Base-by-base conservation (phyloP, 2,797 vertebrate genomes). In the Coracias cyanogaster region DNA sequence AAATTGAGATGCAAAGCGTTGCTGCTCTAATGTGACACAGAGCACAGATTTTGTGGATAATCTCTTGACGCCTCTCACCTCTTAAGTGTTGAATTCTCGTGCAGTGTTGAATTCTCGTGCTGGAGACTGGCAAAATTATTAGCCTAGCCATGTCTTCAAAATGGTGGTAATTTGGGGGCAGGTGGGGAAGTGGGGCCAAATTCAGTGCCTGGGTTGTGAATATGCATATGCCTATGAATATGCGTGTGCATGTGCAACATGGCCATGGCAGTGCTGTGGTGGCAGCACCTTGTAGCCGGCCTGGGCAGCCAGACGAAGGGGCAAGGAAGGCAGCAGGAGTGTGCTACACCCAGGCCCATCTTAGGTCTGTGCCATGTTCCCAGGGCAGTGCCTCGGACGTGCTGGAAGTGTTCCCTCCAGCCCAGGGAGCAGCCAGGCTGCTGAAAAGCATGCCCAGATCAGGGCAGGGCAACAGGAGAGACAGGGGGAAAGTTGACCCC, bases 371-470 rank as follows among this genome's bases (percentile, higher is more conserved):
- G 37, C 31, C 6, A 0, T 2, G 0, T 29, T 74, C 51, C 26
- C 1, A 1, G 46, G 41, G 8, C 62, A 0, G 0, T 7, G 17
- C 66, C 46, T 73, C 0, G 0, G n/a, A 55, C 28, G 31, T 15
- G 17, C 45, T 79, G 45, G 26, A 79, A 37, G 22, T 12, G 15
- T 65, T 77, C 43, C 71, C 13, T 29, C 22, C 71, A 58, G 45
- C 54, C 43, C 60, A 60, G 33, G 39, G 52, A 51, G 33, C 35
- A 41, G 24, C 60, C 8, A 3, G 16, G 49, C 49, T 62, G 19
- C 60, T 8, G 3, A 57, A 78, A 84, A 90, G 57, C n/a, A 35
- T 31, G 14, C 0, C 3, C 43, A 7, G 26, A 26, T 17, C 46
- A 49, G 58, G 33, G 39, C 37, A 70, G 28, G 41, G 43, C 69